phyloP scores from a whole-genome alignment of 2,113 vertebrate genomes.

The Hemiscyllium ocellatum region DNA sequence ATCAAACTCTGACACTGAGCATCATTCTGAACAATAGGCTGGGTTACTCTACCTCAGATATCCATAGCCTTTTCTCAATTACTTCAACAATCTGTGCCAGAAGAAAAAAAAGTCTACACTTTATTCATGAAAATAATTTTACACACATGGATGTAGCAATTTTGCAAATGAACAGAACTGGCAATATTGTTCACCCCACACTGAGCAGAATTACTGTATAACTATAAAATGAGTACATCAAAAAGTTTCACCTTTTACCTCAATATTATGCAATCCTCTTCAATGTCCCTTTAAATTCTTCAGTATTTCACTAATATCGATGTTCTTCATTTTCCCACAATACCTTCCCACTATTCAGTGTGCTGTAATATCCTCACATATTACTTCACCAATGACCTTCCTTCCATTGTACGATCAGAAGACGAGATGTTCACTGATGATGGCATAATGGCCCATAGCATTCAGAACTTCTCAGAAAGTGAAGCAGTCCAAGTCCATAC shows the following conservation, averaged over 20 bases:
- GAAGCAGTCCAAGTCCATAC: too few species aligned
- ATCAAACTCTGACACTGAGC: background rate
- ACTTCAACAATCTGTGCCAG: background rate
- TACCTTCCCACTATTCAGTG: background rate
- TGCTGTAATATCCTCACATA: background rate
- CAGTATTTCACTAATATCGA: background rate
- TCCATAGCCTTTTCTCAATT: background rate
- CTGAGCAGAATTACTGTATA: background rate
- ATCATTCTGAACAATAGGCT: background rate
- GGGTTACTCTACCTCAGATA: background rate
- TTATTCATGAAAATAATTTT: background rate
- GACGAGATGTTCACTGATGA: too few species aligned
- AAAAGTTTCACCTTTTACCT: background rate
- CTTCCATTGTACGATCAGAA: too few species aligned
- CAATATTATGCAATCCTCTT: background rate
- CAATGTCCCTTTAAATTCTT: background rate
- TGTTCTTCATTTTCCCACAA: background rate
- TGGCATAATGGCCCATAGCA: too few species aligned
- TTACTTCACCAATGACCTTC: too few species aligned
- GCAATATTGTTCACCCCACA: background rate
- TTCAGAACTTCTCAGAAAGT: too few species aligned
- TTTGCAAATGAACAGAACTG: background rate
- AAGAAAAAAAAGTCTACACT: background rate
- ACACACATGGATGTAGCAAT: background rate
- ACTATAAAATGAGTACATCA: background rate